Conservation (phyloP, 2,888 invertebrate genomes). For the Micoletzkya japonica region DNA sequence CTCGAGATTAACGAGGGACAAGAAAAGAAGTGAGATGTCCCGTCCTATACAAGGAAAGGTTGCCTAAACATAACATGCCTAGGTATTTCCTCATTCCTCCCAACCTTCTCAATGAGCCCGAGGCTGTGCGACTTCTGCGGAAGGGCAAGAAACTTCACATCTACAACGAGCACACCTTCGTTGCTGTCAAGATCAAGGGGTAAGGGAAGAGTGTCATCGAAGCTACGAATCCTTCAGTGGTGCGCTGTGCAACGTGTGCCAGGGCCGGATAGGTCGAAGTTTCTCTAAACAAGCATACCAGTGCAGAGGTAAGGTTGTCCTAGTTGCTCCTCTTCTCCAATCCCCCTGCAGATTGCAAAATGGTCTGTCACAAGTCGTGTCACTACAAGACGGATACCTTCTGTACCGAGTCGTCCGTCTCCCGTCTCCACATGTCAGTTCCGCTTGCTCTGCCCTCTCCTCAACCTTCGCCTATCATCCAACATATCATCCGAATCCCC, state of each 20-base stretch:
- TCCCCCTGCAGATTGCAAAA: constrained; percentile 57
- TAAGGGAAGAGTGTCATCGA: constrained; percentile 30
- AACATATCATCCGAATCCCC: neutral
- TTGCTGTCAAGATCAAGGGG: constrained; percentile 62
- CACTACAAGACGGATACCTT: constrained; percentile 58
- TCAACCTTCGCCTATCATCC: constrained; percentile 1
- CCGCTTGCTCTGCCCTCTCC: neutral
- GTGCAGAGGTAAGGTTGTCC: constrained; percentile 57
- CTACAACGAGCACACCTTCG: constrained; percentile 63
- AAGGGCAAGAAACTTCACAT: constrained; percentile 63
- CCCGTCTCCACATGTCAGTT: constrained; percentile 50
- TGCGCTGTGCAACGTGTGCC: constrained; percentile 60
- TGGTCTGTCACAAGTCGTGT: constrained; percentile 63
- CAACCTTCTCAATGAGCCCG: constrained; percentile 50
- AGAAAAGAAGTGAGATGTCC: constrained; percentile 42
- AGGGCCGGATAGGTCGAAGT: constrained; percentile 52
- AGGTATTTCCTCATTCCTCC: constrained; percentile 62
- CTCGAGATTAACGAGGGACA: constrained; percentile 51
- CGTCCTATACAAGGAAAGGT: neutral
- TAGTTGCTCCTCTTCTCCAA: neutral
- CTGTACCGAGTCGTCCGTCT: constrained; percentile 54
- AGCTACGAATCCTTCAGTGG: constrained; percentile 47
- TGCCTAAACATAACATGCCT: constrained; percentile 1
- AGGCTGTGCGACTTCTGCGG: constrained; percentile 53
- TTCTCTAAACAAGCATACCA: constrained; percentile 64